Evolutionary conservation across 2,113 vertebrate species (phyloP), one percentile per base, ranked within the genome.

Genomic region (Hemibagrus wyckioides): DNA sequence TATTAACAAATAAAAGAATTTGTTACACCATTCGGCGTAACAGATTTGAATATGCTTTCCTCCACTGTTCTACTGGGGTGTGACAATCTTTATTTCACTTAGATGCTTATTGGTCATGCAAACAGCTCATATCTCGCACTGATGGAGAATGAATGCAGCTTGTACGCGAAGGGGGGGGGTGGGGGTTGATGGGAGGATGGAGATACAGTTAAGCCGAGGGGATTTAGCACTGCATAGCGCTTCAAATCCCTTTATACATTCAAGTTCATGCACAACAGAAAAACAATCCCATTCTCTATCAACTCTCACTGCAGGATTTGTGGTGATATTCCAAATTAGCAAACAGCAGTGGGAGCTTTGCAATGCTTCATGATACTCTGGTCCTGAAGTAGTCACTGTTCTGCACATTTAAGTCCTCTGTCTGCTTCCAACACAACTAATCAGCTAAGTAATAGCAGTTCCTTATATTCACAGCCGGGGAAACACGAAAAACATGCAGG

Each of bases 101-200:
- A 92, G 90, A 94, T 91, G 92, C 92, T 89, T 90, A 91, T 93
- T 94, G 92, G 90, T 93, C 92, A 94, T 88, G 90, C 88, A 75
- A 61, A 92, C 90, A 79, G 86, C 86, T 54, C 88, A 88, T 63
- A 56, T 91, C 91, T 82, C 87, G 30, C 91, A 92, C 91, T 54
- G 86, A 92, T 93, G 93, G 87, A 89, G 91, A 90, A 82, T n/a
- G 84, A 92, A 79, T 79, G n/a, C 7, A 21, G 61, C 33, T 39
- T 89, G 50, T 90, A 79, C 86, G 84, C 89, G 91, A 75, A 82
- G 91, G 89, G 86, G 19, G 9, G 86, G 19, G 17, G 50, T 90
- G 81, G 85, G 84, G 90, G 91, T 75, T 83, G 91, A 89, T 86
- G 19, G 17, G 19, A 54, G 4, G 50, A 1, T 86, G 90, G 86